Conservation (phyloP, 2,797 vertebrate genomes). For the Micrastur ruficollis region DNA sequence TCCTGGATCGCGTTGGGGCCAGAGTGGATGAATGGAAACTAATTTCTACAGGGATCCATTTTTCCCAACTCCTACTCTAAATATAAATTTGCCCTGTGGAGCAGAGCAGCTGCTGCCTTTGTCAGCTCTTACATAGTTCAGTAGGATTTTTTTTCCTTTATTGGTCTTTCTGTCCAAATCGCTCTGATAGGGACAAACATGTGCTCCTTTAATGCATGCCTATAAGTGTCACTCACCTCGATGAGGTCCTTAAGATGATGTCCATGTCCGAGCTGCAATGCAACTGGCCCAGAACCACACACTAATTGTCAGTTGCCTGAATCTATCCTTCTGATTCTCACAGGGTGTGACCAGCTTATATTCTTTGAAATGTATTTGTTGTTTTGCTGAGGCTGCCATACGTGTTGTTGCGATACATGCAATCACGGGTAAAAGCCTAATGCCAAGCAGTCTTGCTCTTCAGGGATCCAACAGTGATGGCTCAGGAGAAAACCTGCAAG, state of each 20-base stretch:
- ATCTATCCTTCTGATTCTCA: not conserved
- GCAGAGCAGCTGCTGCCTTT: not conserved
- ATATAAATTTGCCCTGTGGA: not conserved
- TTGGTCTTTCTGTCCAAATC: not conserved
- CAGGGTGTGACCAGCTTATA: not conserved
- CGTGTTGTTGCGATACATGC: accelerated
- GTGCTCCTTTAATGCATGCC: not conserved
- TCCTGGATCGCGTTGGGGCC: accelerated
- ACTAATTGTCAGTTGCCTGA: not conserved
- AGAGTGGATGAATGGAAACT: not conserved
- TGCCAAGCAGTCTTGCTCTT: not conserved
- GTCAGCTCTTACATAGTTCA: not conserved
- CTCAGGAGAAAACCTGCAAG: not conserved
- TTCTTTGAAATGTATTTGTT: not conserved
- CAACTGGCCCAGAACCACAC: not conserved
- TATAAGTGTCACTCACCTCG: not conserved
- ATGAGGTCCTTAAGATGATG: not conserved
- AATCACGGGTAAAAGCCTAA: accelerated
- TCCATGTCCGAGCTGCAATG: accelerated
- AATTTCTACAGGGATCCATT: not conserved
- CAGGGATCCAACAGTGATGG: not conserved
- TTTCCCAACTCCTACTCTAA: not conserved
- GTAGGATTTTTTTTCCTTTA: not conserved
- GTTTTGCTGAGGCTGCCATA: not conserved
- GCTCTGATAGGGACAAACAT: not conserved